Base-by-base conservation (phyloP, 2,888 invertebrate species). In the Pandemis heparana region DNA sequence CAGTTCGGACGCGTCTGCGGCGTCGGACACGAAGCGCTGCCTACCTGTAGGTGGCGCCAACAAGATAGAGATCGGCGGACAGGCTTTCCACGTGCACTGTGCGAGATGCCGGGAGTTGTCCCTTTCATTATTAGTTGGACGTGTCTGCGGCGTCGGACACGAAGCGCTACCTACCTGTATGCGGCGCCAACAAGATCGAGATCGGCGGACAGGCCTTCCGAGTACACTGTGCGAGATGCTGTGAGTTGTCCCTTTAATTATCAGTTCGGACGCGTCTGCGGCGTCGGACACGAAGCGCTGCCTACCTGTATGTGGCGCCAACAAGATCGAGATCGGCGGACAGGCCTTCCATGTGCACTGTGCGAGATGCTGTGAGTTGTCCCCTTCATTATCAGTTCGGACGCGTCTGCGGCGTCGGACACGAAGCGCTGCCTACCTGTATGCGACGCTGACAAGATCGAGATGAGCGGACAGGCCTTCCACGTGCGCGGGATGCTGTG, bases 131-230 rank as follows among this genome's bases (percentile, higher is more conserved):
- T 23, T 2, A 23, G 23, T n/a, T 76, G 77, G 9, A 75, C 1
- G 48, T n/a, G n/a, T 38, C 32, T 4, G 23, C 46, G 8, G n/a
- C 77, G 82, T 0, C 74, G 2, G 48, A 68, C 14, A 32, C 80
- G 1, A 91, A 87, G 80, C 83, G 83, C 38, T 88, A 84, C 14
- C 90, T 91, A 64, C 79, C 86, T 0, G 85, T 93, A 12, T 87
- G 86, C 6, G 87, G 89, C 5, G 75, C 38, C 38, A 79, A 86
- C 23, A 89, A 87, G 75, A 82, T 92, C 2, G 85, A 85, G 0
- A 88, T 94, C 38, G 89, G 87, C 1, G 90, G 88, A 0, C 92
- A 94, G 77, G 84, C 83, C 77, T 94, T 93, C 80, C 94, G 93
- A 71, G 75, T 82, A 1, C 85, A 89, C 53, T 94, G 94, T 68